Evolutionary conservation across 35 echinoderm and acorn worm species (phyloP).

Genomic region (Apostichopus californicus): DNA sequence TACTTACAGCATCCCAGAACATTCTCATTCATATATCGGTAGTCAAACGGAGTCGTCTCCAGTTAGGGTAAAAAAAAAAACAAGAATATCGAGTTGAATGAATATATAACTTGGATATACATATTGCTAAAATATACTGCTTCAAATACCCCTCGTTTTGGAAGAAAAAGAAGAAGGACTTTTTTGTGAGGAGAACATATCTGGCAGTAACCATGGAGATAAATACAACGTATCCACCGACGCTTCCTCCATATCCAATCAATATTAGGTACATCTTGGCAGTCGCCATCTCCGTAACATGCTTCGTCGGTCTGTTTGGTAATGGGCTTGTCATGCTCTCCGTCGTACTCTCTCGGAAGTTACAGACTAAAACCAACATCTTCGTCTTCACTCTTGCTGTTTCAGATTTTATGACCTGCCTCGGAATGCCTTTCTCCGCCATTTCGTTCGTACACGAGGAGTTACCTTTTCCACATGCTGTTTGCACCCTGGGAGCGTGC

Average conservation of each 20-base stretch:
- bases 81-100: too few relatives aligned
- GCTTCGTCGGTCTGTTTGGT: conserved; percentile 39
- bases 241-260: conserved; percentile 25
- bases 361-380: conserved; percentile 67
- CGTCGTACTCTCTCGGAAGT: conserved; percentile 49
- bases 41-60: too few relatives aligned
- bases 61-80: too few relatives aligned
- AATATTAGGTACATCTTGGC: conserved; percentile 11
- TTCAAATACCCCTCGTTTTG: not conserved
- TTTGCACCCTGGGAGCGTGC: conserved; percentile 26
- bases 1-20: too few relatives aligned
- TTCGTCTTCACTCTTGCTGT: conserved; percentile 61
- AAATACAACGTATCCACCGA: not conserved
- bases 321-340: conserved; percentile 64
- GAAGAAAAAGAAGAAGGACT: not conserved
- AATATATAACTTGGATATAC: too few relatives aligned
- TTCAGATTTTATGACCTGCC: conserved; percentile 47
- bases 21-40: too few relatives aligned
- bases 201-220: not conserved
- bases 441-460: conserved; percentile 14
- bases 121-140: too few relatives aligned
- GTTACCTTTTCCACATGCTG: conserved; percentile 42
- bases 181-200: not conserved
- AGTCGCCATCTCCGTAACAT: not conserved
- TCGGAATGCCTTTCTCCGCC: conserved; percentile 45